A percentile compares a stretch with the other conserved stretches of the same genome.
phyloP scores from a whole-genome alignment of 2,113 vertebrate genomes.

The Neolamprologus modestus region DNA sequence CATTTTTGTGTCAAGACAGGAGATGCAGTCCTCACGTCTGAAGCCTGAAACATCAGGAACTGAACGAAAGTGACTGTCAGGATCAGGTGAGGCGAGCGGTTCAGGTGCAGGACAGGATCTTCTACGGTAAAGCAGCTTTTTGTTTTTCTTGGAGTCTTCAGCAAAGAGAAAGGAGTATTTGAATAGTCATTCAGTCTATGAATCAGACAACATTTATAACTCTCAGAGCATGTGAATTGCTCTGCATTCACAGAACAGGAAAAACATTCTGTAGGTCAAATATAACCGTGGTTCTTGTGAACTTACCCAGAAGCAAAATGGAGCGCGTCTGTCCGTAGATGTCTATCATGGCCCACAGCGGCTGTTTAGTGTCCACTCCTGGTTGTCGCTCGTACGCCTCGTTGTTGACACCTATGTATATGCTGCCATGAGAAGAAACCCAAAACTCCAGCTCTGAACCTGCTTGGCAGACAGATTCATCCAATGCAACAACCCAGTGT shows the following conservation, averaged over 20 bases:
- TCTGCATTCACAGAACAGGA: neutral
- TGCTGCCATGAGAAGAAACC: conserved; percentile 56
- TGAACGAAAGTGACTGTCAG: neutral
- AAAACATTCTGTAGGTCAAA: neutral
- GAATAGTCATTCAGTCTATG: neutral
- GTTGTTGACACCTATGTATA: conserved; percentile 10
- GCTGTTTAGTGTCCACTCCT: conserved; percentile 35
- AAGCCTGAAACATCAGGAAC: neutral
- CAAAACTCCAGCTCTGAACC: conserved; percentile 74
- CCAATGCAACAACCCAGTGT: conserved; percentile 65
- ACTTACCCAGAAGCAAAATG: conserved; percentile 73
- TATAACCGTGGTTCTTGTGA: neutral
- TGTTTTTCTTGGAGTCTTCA: conserved; percentile 61
- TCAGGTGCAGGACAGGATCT: conserved; percentile 51
- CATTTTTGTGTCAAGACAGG: neutral
- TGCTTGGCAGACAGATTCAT: neutral
- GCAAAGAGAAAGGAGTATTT: neutral
- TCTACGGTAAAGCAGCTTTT: neutral
- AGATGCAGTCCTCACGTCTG: neutral
- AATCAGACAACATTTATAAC: conserved; percentile 2
- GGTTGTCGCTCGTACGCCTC: neutral
- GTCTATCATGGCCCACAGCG: conserved; percentile 81
- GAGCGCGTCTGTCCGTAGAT: conserved; percentile 78
- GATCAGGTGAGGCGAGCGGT: neutral
- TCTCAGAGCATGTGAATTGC: neutral